Conservation (phyloP, 2,888 invertebrate species). For the Ichneumon xanthorius region DNA sequence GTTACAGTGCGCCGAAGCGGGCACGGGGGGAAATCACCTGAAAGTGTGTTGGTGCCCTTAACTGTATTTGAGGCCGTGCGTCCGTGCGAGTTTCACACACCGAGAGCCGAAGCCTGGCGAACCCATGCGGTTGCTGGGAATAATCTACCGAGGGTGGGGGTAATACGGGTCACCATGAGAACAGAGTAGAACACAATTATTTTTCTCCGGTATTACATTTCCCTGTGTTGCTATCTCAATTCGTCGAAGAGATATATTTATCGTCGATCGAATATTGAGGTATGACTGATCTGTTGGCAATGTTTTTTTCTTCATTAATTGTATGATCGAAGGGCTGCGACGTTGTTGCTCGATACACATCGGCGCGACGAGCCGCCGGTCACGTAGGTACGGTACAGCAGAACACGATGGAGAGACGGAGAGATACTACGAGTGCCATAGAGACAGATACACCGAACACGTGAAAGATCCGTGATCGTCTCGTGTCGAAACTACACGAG, state of each 20-base stretch:
- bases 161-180: constrained; percentile 25
- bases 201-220: neutral
- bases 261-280: neutral
- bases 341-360: neutral
- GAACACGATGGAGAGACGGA: neutral
- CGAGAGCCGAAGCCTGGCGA: constrained; percentile 27
- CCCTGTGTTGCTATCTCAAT: neutral
- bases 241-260: neutral
- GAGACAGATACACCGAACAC: constrained; percentile 34
- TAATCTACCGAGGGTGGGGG: constrained; percentile 14
- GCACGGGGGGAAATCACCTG: constrained; percentile 19
- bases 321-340: constrained; percentile 20
- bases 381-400: constrained; percentile 35
- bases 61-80: neutral
- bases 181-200: neutral
- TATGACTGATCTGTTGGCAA: neutral
- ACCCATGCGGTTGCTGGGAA: constrained; percentile 15
- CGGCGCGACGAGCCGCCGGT: constrained; percentile 14
- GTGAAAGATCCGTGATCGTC: constrained; percentile 46
- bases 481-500: constrained; percentile 37
- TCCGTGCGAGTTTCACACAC: constrained; percentile 11
- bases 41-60: constrained; percentile 14
- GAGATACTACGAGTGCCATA: constrained; percentile 10
- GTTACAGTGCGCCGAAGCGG: constrained; percentile 54
- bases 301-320: neutral